Evolutionary conservation across 2,797 vertebrate species (phyloP).

Genomic region (Antennarius maculatus): DNA sequence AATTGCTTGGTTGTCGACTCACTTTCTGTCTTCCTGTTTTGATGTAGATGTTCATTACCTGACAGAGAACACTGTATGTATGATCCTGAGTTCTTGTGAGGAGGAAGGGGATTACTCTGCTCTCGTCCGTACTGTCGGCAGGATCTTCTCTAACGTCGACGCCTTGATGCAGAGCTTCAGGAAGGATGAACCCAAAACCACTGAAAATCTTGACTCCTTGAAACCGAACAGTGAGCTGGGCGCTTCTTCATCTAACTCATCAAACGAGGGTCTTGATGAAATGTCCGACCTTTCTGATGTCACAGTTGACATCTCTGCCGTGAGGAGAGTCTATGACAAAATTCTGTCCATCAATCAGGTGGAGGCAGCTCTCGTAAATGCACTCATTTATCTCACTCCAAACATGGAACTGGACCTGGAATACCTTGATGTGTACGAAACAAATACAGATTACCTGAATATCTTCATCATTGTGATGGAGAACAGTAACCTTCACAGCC

Average conservation of each 20-base stretch:
- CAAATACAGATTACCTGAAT: slow-evolving; percentile 96
- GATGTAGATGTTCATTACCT: slow-evolving; percentile 90
- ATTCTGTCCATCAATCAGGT: slow-evolving; percentile 92
- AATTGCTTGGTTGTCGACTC: not conserved
- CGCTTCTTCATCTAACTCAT: slow-evolving; percentile 77
- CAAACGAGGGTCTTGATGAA: slow-evolving; percentile 82
- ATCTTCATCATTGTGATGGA: slow-evolving; percentile 98
- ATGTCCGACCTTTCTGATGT: slow-evolving; percentile 84
- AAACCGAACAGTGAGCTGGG: slow-evolving; percentile 84
- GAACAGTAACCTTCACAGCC: slow-evolving; percentile 97
- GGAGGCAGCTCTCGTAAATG: slow-evolving; percentile 94
- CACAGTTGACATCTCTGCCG: slow-evolving; percentile 90
- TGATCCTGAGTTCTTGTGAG: slow-evolving; percentile 90
- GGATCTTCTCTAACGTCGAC: slow-evolving; percentile 94
- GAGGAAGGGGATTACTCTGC: slow-evolving; percentile 92
- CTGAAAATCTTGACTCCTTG: slow-evolving; percentile 86
- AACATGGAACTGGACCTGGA: slow-evolving; percentile 97
- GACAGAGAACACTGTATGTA: slow-evolving; percentile 91
- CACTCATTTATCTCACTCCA: slow-evolving; percentile 94
- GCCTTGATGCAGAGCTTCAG: slow-evolving; percentile 93
- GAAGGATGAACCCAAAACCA: slow-evolving; percentile 84
- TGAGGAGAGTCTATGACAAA: slow-evolving; percentile 91
- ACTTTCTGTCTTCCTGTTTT: slow-evolving; percentile 6
- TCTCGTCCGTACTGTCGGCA: slow-evolving; percentile 90
- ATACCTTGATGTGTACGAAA: slow-evolving; percentile 94